A percentile compares a stretch with the other conserved stretches of the same genome.
Evolutionary conservation across 2,113 vertebrate species (phyloP).

Genomic region (Aythya baeri): DNA sequence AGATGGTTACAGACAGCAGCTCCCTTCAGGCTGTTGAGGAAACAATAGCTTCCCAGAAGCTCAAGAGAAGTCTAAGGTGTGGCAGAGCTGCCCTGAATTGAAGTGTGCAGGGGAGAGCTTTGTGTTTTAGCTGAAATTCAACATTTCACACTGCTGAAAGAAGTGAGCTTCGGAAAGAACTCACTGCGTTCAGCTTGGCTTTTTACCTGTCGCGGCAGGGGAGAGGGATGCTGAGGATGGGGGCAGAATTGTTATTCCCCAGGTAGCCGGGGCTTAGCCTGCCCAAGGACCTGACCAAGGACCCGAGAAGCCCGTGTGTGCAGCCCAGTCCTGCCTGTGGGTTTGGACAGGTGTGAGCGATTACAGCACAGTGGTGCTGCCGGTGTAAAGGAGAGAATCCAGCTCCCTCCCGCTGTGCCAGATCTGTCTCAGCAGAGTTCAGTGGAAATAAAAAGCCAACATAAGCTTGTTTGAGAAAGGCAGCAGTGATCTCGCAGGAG

Average conservation of each 20-base stretch:
- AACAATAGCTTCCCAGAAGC: slow-evolving; percentile 21
- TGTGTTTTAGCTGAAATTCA: neutral
- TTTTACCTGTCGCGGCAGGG: neutral
- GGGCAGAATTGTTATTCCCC: neutral
- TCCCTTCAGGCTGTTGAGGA: neutral
- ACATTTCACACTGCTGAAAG: neutral
- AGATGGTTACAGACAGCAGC: neutral
- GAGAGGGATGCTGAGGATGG: neutral
- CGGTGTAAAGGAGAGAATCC: slow-evolving; percentile 36
- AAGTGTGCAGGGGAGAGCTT: neutral
- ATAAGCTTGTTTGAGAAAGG: slow-evolving; percentile 1
- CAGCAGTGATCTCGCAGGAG: neutral
- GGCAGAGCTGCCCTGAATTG: neutral
- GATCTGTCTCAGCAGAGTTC: neutral
- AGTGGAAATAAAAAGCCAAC: slow-evolving; percentile 28
- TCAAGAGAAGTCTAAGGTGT: neutral
- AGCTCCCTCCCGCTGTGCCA: neutral
- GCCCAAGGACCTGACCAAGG: neutral
- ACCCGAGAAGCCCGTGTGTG: neutral
- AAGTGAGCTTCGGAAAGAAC: neutral
- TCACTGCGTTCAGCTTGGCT: neutral
- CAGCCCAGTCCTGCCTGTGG: neutral
- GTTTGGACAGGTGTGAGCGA: slow-evolving; percentile 17
- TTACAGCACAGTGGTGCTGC: slow-evolving; percentile 17
- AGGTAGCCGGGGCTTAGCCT: neutral